Conservation (phyloP, 1,140 invertebrate species). For the Heliothis virescens region DNA sequence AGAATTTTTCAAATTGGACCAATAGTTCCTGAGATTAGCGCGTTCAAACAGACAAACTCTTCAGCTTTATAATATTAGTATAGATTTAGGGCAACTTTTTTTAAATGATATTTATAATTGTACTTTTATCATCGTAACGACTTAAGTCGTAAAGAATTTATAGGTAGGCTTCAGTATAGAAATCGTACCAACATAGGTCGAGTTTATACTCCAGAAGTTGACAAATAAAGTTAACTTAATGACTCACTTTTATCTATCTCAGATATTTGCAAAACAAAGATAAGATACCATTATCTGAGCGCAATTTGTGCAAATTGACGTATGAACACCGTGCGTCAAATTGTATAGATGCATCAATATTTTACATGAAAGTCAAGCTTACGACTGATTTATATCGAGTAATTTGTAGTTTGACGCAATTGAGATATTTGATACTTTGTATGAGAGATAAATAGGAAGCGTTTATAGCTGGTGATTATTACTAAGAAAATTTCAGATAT, state of each 20-base stretch:
- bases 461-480: not conserved
- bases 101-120: too few relatives aligned
- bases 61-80: too few relatives aligned
- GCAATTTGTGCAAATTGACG: conserved; percentile 12
- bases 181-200: too few relatives aligned
- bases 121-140: too few relatives aligned
- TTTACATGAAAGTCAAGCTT: not conserved
- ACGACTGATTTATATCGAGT: not conserved
- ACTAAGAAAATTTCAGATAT: too few relatives aligned
- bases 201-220: too few relatives aligned
- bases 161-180: too few relatives aligned
- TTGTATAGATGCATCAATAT: conserved; percentile 1
- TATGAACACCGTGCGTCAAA: not conserved
- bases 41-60: too few relatives aligned
- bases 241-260: not conserved
- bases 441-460: not conserved
- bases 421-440: not conserved
- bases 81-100: too few relatives aligned
- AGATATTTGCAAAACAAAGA: not conserved
- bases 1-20: too few relatives aligned
- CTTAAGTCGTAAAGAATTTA: too few relatives aligned
- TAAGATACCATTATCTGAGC: not conserved
- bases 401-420: not conserved
- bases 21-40: too few relatives aligned
- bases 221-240: not conserved